Evolutionary conservation across 2,888 invertebrate genomes (phyloP).

Genomic region (Ophion costatus): DNA sequence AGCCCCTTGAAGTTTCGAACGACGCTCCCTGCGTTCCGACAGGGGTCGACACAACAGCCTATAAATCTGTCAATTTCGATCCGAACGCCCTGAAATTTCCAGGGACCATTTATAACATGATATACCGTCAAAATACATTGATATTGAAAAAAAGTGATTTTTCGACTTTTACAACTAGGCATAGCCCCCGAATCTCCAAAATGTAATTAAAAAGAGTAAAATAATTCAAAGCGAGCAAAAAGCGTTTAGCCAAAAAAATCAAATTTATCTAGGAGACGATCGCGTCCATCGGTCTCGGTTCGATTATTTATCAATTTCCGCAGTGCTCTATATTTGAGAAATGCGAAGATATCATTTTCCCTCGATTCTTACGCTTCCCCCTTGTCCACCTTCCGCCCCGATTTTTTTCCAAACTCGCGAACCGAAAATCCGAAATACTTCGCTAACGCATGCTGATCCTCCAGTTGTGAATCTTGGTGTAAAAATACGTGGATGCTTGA

Average conservation of each 20-base stretch:
- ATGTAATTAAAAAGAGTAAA: not conserved
- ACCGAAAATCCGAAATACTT: not conserved
- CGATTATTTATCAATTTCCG: not conserved
- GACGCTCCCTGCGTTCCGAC: too few species aligned
- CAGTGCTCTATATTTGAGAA: not conserved
- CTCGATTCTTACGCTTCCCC: not conserved
- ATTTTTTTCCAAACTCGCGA: not conserved
- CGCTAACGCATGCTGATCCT: not conserved
- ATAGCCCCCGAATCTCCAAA: not conserved
- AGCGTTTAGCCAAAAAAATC: not conserved
- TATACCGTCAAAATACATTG: too few species aligned
- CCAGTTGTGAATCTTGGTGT: slow-evolving; percentile 60
- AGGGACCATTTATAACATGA: too few species aligned
- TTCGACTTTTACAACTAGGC: too few species aligned
- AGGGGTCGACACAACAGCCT: too few species aligned
- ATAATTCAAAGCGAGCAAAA: not conserved
- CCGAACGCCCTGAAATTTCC: too few species aligned
- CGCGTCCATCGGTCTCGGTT: not conserved
- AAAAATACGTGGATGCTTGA: slow-evolving; percentile 56
- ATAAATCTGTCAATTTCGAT: too few species aligned
- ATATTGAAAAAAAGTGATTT: too few species aligned
- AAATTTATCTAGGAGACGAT: too few species aligned
- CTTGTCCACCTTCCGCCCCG: not conserved
- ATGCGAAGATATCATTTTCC: not conserved
- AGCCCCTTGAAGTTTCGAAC: too few species aligned